phyloP scores from a whole-genome alignment of 2,888 invertebrate genomes.

The Tipula helvola region DNA sequence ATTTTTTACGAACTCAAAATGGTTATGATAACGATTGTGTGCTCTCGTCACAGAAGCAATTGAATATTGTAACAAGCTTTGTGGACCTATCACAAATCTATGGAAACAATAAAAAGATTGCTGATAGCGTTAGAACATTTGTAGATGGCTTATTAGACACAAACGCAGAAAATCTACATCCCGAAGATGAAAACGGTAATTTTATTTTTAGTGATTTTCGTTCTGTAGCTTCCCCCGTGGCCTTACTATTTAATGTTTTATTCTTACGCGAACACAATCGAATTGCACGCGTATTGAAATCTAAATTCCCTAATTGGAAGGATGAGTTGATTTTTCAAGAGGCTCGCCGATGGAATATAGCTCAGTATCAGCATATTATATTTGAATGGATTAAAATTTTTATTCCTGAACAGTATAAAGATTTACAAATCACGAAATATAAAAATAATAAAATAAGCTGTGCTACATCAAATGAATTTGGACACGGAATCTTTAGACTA shows the following conservation, averaged over 20 bases:
- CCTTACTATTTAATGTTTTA: not conserved
- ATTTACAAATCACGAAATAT: not conserved
- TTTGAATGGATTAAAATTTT: not conserved
- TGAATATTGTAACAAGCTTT: not conserved
- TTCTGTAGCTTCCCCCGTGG: not conserved
- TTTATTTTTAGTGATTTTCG: not conserved
- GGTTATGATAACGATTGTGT: not conserved
- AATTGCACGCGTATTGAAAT: not conserved
- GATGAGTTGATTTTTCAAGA: not conserved
- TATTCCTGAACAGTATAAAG: not conserved
- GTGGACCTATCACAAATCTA: not conserved
- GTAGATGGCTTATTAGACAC: not conserved
- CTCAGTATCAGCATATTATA: not conserved
- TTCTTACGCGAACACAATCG: not conserved
- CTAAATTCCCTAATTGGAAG: not conserved
- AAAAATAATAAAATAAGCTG: not conserved
- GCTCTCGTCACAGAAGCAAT: not conserved
- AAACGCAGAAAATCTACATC: not conserved
- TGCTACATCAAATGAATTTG: not conserved
- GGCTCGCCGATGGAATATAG: not conserved
- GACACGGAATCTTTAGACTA: not conserved
- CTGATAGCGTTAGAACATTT: not conserved
- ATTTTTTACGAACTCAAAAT: not conserved
- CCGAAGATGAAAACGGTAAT: not conserved
- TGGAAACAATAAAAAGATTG: not conserved